These are phyloP conservation scores for Poecilia gillii DNA, from an alignment of 2,797 vertebrate species.

Conservation along the genomic window DNA sequence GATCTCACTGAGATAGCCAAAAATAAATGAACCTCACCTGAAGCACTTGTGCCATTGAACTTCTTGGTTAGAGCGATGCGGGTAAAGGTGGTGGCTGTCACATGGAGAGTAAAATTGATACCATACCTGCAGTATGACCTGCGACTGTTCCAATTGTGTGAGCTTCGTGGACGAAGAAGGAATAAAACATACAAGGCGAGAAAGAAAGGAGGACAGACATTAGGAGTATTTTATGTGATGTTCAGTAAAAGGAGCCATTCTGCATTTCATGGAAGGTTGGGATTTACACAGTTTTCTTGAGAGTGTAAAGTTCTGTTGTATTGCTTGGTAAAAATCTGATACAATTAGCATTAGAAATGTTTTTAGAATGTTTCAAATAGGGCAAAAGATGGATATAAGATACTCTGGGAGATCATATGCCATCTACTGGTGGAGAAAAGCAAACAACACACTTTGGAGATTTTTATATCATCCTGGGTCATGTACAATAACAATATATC, in stretches of 20 bases:
- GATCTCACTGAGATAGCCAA: constrained; percentile 22
- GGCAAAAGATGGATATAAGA: constrained; percentile 46
- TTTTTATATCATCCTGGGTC: neutral
- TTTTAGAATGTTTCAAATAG: constrained; percentile 59
- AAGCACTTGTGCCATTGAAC: constrained; percentile 19
- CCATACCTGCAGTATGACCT: neutral
- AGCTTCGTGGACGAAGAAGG: constrained; percentile 21
- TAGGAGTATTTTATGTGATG: constrained; percentile 27
- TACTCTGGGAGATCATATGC: constrained; percentile 58
- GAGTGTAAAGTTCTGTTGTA: constrained; percentile 29
- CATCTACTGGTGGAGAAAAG: constrained; percentile 74
- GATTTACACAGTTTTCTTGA: constrained; percentile 21
- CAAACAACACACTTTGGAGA: constrained; percentile 33
- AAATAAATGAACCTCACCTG: constrained; percentile 39
- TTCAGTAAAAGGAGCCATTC: neutral
- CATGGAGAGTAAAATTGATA: constrained; percentile 5
- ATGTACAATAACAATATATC: neutral
- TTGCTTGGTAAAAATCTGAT: constrained; percentile 13
- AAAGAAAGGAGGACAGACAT: constrained; percentile 28
- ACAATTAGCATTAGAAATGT: constrained; percentile 42
- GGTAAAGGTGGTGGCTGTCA: neutral
- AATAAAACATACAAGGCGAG: constrained; percentile 9
- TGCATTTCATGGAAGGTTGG: constrained; percentile 27
- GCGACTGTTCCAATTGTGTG: constrained; percentile 4
- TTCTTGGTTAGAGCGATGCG: constrained; percentile 8